These are phyloP conservation scores for Syritta pipiens DNA, from an alignment of 2,888 invertebrate genomes.

Conservation along the genomic window DNA sequence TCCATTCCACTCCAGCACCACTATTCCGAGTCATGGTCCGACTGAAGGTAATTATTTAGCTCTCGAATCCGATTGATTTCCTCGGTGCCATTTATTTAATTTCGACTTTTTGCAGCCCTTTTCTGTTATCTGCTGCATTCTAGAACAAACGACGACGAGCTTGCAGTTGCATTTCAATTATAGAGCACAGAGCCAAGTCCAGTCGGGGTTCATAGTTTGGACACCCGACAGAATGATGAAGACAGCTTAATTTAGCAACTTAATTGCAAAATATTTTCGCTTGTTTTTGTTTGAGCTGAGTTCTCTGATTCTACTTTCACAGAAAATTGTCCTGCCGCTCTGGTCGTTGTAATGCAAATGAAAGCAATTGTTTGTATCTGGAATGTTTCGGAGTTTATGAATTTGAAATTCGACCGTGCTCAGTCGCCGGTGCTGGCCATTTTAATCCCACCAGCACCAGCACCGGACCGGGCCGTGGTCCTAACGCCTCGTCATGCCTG, in stretches of 20 bases:
- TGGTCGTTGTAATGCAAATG: slow-evolving; percentile 60
- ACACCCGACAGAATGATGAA: slow-evolving; percentile 44
- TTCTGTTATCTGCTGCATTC: slow-evolving; percentile 18
- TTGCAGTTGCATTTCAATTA: slow-evolving; percentile 51
- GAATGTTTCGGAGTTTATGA: slow-evolving; percentile 60
- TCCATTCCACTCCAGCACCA: slow-evolving; percentile 1
- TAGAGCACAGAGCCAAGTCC: neutral
- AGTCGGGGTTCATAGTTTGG: slow-evolving; percentile 4
- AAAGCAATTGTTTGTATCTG: slow-evolving; percentile 60
- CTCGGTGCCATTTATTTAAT: slow-evolving; percentile 41
- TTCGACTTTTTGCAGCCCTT: slow-evolving; percentile 7
- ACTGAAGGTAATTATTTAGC: slow-evolving; percentile 57
- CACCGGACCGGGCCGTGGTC: too few relatives aligned
- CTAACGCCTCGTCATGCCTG: neutral
- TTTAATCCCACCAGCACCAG: too few relatives aligned
- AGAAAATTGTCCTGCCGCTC: slow-evolving; percentile 44
- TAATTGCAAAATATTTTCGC: slow-evolving; percentile 64
- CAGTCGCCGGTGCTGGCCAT: neutral
- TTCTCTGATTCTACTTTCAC: slow-evolving; percentile 26
- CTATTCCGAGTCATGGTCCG: slow-evolving; percentile 26
- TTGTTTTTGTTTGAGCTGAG: slow-evolving; percentile 39
- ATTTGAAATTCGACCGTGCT: slow-evolving; percentile 54
- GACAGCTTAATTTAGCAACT: slow-evolving; percentile 63
- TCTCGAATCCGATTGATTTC: slow-evolving; percentile 43
- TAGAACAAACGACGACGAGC: slow-evolving; percentile 15